Base-by-base conservation (phyloP, 1,140 invertebrate species). In the Zaprionus vittiger region DNA sequence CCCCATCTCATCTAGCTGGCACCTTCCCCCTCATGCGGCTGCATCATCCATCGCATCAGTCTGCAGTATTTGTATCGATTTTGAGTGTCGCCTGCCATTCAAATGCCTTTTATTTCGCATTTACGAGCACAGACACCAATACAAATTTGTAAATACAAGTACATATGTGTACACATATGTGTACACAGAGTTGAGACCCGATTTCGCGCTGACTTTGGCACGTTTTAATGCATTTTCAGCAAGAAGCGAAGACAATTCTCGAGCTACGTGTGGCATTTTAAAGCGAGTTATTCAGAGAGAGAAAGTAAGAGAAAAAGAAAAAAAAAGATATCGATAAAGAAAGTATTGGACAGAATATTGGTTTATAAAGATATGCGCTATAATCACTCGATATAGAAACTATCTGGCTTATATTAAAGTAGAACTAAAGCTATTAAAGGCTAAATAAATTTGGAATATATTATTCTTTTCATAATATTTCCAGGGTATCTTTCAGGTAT, bases 51-150 rank as follows among this genome's bases (percentile, higher is more conserved):
- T 44, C 41, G 41, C 41, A 44, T 44, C 41, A 17, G 41, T 34
- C 63, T 17, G 31, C 47, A 74, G 38, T 70, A 54, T 76, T 74
- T 80, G 85, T 85, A 89, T 89, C 85, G 85, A 89, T 90, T 89
- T 89, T 90, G 79, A 90, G 85, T 90, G 85, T 89, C 85, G 85
- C 85, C 85, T 90, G 85, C 81, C 85, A 89, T 90, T 90, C 85
- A 82, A 85, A 85, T 81, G 85, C 66, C 79, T 90, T 90, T 89
- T 89, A 89, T 89, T 89, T 89, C 73, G 85, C 81, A 79, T 89
- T 89, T 90, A 89, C 83, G 84, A 59, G 56, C 24, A 37, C n/a
- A 34, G 34, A 47, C n/a, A 47, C 38, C 20, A 6, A 37, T 24
- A 4, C n/a, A 26, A 5, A n/a, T 7, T 4, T 7, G 38, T 6